Base-by-base conservation (phyloP, 1,140 invertebrate genomes). In the Leptinotarsa lineolata region DNA sequence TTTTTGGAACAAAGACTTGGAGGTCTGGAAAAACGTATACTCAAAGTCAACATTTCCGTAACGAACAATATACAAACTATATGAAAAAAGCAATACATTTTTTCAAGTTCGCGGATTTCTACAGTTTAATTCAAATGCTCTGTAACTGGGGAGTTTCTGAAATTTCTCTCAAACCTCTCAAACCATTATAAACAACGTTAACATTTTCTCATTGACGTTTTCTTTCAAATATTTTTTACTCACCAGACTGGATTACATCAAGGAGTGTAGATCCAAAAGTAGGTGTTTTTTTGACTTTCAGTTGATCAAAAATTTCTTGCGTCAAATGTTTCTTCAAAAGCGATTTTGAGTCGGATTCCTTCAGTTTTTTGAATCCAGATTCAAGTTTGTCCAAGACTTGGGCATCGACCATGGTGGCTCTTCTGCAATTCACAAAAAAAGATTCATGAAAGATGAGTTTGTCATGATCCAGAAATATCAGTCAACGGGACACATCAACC, bases 261-360 rank as follows among this genome's bases (percentile, higher is more conserved):
- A 97, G 87, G 61, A 97, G 90, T 67, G 93, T 94, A 67, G 95
- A 96, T 70, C 93, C 94, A 82, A 96, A 95, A 73, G 90, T 91
- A 73, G 90, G 90, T n/a, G 95, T 97, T 85, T 95, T 96, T 88
- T 93, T 93, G 81, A 90, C 92, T 88, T 97, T 97, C 39, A 96
- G 88, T 76, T 91, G 90, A 81, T 98, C 95, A 84, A 97, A 96
- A 20, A 97, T 86, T 82, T 96, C 94, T 86, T 91, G 92, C 80
- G 94, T 93, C 68, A 98, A 89, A 86, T 95, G 93, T 85, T 98
- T 98, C 89, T 97, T 98, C 87, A 98, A 87, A 82, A 98, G 88
- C 63, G 96, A 97, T 86, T 97, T 96, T 85, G 95, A 97, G 85
- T 96, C 93, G 71, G 95, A 95, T 76, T 87, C 91, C 77, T 90